Evolutionary conservation across 2,113 vertebrate species (phyloP), one percentile per base, ranked within the genome.

Genomic region (Trogon melanurus): DNA sequence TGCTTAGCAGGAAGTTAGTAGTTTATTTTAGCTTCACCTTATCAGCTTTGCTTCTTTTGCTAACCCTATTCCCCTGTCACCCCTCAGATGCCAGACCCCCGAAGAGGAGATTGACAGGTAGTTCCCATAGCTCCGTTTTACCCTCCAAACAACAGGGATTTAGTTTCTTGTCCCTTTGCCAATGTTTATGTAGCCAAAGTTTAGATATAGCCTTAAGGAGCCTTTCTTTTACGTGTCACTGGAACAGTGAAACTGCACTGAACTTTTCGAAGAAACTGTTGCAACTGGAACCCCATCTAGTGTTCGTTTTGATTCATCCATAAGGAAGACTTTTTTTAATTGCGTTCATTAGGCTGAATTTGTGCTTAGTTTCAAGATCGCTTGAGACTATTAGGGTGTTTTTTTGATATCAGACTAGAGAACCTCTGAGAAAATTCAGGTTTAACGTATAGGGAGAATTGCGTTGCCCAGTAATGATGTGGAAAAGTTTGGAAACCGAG

Each of bases 261-360:
- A 96, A 97, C 97, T 98, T 98, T 98, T 98, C 94, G 97, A 98
- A 98, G 97, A 98, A 98, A 98, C 97, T 98, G 98, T 98, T 98
- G 98, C 98, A 98, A 98, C 98, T 98, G 98, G 98, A 98, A 98
- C 98, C 98, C 99, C 99, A 99, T 99, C 98, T 99, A 99, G 98
- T 98, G 99, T 99, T 99, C 98, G 93, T 96, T 99, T 97, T 97
- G 97, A 97, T 98, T 98, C 96, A 92, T 97, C 97, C 96, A 87
- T 80, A 95, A 91, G 95, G 98, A 94, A 95, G 96, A 96, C 76
- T 71, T 93, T 21, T 85, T 88, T 45, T 61, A 95, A 84, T 96
- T 94, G 79, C 92, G 79, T 81, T 74, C 82, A 30, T 91, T 89
- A 88, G 88, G 57, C 51, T 78, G 85, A 81, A 85, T 95, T 94